phyloP scores from a whole-genome alignment of 1,140 invertebrate species.

The Augochlora pura region DNA sequence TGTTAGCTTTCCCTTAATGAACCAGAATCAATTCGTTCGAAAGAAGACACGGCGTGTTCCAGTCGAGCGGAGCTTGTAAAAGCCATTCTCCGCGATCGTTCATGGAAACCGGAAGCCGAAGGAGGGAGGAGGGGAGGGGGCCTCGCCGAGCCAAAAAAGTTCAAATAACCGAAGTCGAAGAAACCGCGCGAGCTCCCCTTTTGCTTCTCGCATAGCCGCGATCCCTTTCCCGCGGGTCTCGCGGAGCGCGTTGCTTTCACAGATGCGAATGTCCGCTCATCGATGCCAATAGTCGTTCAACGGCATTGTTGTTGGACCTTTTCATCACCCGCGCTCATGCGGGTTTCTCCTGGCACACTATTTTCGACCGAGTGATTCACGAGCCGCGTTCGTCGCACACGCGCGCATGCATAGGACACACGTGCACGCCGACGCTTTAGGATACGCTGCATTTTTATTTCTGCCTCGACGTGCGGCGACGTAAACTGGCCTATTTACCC shows the following conservation, averaged over 20 bases:
- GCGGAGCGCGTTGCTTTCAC: slow-evolving; percentile 22
- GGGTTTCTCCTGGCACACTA: slow-evolving; percentile 36
- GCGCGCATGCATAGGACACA: too few relatives aligned
- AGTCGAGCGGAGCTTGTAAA: not conserved
- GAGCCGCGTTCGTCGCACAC: slow-evolving; percentile 40
- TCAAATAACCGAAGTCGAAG: not conserved
- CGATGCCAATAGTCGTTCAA: slow-evolving; percentile 18
- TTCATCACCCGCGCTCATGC: slow-evolving; percentile 32
- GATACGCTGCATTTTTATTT: slow-evolving; percentile 32
- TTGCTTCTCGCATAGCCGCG: not conserved
- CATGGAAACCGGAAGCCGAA: not conserved
- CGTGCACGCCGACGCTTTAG: not conserved
- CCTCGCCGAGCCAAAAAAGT: not conserved
- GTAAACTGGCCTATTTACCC: too few relatives aligned
- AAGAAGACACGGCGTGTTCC: too few relatives aligned
- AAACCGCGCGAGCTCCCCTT: not conserved
- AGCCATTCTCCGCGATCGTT: not conserved
- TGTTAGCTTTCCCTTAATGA: too few relatives aligned
- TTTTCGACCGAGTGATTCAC: slow-evolving; percentile 58
- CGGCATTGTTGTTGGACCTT: slow-evolving; percentile 20
- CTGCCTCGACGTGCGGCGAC: too few relatives aligned
- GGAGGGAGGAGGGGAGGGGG: too few relatives aligned
- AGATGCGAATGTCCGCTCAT: not conserved
- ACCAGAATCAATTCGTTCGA: too few relatives aligned
- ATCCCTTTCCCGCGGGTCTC: slow-evolving; percentile 10